phyloP scores from a whole-genome alignment of 2,113 vertebrate species.

The Bubo bubo region DNA sequence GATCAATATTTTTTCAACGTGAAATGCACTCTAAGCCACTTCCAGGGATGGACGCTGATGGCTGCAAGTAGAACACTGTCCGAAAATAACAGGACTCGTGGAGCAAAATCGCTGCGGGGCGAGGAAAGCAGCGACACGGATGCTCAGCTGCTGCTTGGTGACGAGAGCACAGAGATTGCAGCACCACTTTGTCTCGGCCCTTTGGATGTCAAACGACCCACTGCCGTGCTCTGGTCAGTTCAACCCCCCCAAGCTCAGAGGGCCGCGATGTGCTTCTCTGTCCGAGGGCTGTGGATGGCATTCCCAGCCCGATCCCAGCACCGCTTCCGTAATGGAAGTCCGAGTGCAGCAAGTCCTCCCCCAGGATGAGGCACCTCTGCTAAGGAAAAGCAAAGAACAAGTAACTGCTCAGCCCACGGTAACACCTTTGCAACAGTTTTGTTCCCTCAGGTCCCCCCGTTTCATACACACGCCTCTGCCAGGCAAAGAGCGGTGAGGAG shows the following conservation, averaged over 20 bases:
- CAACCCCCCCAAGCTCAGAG: rapidly evolving
- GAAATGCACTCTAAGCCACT: not conserved
- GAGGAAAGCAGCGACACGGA: rapidly evolving
- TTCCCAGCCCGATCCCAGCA: rapidly evolving
- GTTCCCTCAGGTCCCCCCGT: not conserved
- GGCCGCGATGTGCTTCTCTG: not conserved
- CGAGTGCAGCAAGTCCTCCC: not conserved
- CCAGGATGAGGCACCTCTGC: not conserved
- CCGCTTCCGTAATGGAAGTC: rapidly evolving
- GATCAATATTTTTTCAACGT: rapidly evolving
- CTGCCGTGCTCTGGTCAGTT: rapidly evolving
- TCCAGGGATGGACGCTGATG: not conserved
- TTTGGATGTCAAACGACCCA: not conserved
- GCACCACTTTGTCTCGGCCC: not conserved
- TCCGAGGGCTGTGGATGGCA: rapidly evolving
- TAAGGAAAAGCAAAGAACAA: not conserved
- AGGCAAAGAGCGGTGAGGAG: not conserved
- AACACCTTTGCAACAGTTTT: not conserved
- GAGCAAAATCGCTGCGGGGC: not conserved
- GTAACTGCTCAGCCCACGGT: not conserved
- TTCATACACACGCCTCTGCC: not conserved
- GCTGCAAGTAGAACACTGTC: not conserved
- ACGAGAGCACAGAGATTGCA: not conserved
- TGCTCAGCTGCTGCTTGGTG: not conserved
- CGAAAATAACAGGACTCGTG: rapidly evolving